Evolutionary conservation across 2,888 invertebrate genomes (phyloP).

Genomic region (Microctonus hyperodae): DNA sequence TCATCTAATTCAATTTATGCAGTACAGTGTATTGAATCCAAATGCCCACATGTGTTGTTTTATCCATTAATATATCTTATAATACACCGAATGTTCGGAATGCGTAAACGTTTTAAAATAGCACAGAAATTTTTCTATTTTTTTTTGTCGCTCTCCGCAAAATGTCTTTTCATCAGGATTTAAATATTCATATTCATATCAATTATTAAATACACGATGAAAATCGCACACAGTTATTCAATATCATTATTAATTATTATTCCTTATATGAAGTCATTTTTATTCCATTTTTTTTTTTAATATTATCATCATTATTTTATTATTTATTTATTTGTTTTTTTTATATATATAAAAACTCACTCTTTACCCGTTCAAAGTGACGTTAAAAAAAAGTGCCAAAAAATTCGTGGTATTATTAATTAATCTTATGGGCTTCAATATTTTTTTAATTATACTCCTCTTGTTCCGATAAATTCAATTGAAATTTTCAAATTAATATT

Average conservation of each 20-base stretch:
- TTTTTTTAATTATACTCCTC: neutral
- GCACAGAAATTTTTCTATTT: no score
- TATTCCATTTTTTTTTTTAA: constrained; percentile 7
- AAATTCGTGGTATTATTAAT: neutral
- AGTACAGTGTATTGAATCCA: no score
- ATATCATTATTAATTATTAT: neutral
- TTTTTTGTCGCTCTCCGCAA: no score
- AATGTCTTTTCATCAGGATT: no score
- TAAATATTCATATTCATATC: no score
- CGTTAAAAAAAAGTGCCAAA: constrained; percentile 2
- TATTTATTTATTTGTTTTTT: constrained; percentile 19
- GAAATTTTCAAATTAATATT: neutral
- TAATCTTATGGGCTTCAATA: neutral
- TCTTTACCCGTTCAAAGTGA: neutral
- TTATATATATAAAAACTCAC: constrained; percentile 4
- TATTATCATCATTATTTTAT: constrained; percentile 21
- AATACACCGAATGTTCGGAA: no score
- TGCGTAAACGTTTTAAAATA: no score
- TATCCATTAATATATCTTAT: neutral
- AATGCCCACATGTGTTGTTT: neutral
- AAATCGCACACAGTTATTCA: no score
- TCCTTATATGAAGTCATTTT: constrained; percentile 1
- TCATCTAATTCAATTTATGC: no score
- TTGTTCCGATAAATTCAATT: constrained; percentile 22
- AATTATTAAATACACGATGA: no score